phyloP scores from a whole-genome alignment of 2,888 invertebrate genomes.

The Melangyna quadrimaculata region DNA sequence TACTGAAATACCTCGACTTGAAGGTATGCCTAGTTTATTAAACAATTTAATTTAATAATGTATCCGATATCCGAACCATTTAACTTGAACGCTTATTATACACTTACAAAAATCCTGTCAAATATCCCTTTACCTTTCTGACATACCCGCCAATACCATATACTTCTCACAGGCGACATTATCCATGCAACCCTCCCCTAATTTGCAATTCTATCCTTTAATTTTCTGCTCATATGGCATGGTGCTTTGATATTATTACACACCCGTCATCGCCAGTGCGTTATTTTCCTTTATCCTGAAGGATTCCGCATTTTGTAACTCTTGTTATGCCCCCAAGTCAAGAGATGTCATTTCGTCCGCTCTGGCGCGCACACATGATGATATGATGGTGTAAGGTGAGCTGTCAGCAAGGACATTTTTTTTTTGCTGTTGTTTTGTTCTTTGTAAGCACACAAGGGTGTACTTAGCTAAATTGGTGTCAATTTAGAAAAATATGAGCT shows the following conservation, averaged over 20 bases:
- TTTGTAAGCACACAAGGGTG: slow-evolving; percentile 55
- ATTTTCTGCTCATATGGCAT: slow-evolving; percentile 61
- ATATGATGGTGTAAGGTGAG: slow-evolving; percentile 36
- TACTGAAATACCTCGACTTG: background rate
- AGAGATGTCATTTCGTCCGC: slow-evolving; percentile 8
- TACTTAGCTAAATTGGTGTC: slow-evolving; percentile 70
- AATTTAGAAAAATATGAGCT: slow-evolving; percentile 63
- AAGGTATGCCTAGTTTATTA: background rate
- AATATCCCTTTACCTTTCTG: background rate
- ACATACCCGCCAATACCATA: background rate
- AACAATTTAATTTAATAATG: background rate
- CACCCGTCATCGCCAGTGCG: slow-evolving; percentile 13
- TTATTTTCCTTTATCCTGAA: background rate
- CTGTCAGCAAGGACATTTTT: slow-evolving; percentile 53
- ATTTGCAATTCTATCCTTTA: slow-evolving; percentile 69
- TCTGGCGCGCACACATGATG: slow-evolving; percentile 5
- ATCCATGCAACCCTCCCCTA: slow-evolving; percentile 15
- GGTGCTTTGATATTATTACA: slow-evolving; percentile 17
- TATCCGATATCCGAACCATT: background rate
- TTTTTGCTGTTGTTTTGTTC: background rate
- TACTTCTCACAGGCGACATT: slow-evolving; percentile 21
- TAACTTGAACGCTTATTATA: background rate
- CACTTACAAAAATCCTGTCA: background rate
- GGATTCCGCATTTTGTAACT: slow-evolving; percentile 11
- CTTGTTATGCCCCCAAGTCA: slow-evolving; percentile 6